These are phyloP conservation scores for Heptranchias perlo DNA, from an alignment of 2,113 vertebrate species.

Conservation along the genomic window DNA sequence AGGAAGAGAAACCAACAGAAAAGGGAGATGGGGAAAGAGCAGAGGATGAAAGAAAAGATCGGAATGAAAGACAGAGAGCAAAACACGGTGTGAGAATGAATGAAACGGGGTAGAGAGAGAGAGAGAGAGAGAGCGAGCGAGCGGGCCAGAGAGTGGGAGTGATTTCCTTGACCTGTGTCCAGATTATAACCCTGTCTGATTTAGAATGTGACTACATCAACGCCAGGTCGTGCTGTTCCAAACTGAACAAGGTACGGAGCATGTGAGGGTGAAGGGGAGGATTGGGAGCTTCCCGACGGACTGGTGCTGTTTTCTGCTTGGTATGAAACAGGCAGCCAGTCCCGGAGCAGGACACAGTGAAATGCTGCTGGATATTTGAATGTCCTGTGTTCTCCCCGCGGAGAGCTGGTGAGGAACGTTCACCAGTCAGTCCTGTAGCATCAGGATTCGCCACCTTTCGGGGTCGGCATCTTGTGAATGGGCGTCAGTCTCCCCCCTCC, in stretches of 20 bases:
- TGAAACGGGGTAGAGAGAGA: neutral
- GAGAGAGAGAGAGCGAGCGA: neutral
- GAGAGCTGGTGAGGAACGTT: neutral
- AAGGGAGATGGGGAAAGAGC: neutral
- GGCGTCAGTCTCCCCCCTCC: too few relatives aligned
- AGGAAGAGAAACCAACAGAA: neutral
- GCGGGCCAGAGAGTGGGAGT: neutral
- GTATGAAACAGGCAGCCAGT: neutral
- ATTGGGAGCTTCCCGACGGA: neutral
- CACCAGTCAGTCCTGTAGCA: too few relatives aligned
- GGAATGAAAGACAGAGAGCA: neutral
- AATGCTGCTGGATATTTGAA: too few relatives aligned
- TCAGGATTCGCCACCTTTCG: neutral
- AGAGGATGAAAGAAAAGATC: too few relatives aligned
- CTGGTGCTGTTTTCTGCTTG: too few relatives aligned
- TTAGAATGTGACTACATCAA: slow-evolving; percentile 98
- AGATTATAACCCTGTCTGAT: slow-evolving; percentile 97
- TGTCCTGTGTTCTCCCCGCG: too few relatives aligned
- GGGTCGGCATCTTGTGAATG: too few relatives aligned
- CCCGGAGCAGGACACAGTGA: neutral
- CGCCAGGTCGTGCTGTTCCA: slow-evolving; percentile 90
- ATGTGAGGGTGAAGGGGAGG: neutral
- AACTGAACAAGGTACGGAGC: slow-evolving; percentile 83
- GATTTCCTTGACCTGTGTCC: slow-evolving; percentile 60
- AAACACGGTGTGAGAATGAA: neutral